Conservation (phyloP, 1,140 invertebrate genomes). For the Nylanderia fulva region DNA sequence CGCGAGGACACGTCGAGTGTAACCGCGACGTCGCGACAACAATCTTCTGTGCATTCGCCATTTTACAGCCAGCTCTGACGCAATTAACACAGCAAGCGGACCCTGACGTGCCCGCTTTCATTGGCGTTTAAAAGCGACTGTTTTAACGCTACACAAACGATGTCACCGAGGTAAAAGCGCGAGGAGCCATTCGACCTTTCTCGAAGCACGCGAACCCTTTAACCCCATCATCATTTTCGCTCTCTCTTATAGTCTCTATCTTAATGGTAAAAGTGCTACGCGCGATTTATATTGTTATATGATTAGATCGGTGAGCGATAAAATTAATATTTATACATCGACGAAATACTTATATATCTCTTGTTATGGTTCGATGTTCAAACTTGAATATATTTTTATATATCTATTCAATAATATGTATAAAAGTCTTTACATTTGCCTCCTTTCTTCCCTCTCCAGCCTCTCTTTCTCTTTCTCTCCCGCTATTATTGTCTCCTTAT, state of each 20-base stretch:
- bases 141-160: slow-evolving; percentile 24
- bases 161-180: not conserved
- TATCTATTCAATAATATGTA: not conserved
- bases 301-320: not conserved
- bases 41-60: not conserved
- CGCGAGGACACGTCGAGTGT: not conserved
- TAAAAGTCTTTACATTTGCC: slow-evolving; percentile 7
- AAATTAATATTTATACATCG: not conserved
- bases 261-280: not conserved
- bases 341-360: not conserved
- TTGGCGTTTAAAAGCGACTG: slow-evolving; percentile 35
- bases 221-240: not conserved
- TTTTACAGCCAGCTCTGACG: not conserved
- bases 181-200: not conserved
- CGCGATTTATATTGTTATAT: not conserved
- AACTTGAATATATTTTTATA: not conserved
- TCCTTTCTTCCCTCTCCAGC: slow-evolving; percentile 27
- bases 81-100: not conserved
- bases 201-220: slow-evolving; percentile 12
- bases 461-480: slow-evolving; percentile 8
- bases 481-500: slow-evolving; percentile 48
- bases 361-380: not conserved
- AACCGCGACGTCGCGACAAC: not conserved
- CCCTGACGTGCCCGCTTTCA: not conserved
- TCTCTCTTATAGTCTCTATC: not conserved